Percentiles rank a stretch among this genome's conserved stretches.
These are phyloP conservation scores for Miopithecus talapoin DNA, from an alignment of 2,797 vertebrate genomes.

Conservation along the genomic window DNA sequence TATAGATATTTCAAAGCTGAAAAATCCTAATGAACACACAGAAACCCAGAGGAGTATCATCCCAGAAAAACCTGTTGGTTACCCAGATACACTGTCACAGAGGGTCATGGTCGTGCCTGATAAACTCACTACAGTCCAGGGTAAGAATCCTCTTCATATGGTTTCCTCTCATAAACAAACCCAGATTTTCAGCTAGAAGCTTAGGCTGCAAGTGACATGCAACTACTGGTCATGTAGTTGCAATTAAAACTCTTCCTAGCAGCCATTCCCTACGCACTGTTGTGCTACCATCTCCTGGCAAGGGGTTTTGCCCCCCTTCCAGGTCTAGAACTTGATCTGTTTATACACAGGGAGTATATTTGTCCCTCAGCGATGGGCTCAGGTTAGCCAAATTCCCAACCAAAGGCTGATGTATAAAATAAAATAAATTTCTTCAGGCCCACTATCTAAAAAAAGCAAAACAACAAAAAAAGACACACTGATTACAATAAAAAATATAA, in stretches of 20 bases:
- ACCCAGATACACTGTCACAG: not conserved
- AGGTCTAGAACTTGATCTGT: not conserved
- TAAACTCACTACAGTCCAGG: not conserved
- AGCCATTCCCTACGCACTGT: rapidly evolving
- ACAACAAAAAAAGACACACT: not conserved
- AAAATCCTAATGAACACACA: not conserved
- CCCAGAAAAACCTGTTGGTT: not conserved
- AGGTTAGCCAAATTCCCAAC: not conserved
- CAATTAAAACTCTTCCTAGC: not conserved
- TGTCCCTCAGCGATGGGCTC: not conserved
- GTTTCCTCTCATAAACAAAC: not conserved
- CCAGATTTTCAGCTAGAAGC: not conserved
- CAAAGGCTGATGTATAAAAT: not conserved
- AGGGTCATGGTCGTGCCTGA: rapidly evolving
- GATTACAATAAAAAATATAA: not conserved
- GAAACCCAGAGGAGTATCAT: not conserved
- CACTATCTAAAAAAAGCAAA: not conserved
- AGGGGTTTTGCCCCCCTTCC: not conserved
- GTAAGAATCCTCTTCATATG: not conserved
- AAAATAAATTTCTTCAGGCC: not conserved
- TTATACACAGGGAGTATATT: not conserved
- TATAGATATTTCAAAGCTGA: not conserved
- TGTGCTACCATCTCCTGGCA: too few relatives aligned
- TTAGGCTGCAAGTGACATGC: not conserved
- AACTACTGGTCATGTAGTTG: not conserved